Conservation (phyloP, 2,888 invertebrate genomes). For the Therioaphis trifolii region DNA sequence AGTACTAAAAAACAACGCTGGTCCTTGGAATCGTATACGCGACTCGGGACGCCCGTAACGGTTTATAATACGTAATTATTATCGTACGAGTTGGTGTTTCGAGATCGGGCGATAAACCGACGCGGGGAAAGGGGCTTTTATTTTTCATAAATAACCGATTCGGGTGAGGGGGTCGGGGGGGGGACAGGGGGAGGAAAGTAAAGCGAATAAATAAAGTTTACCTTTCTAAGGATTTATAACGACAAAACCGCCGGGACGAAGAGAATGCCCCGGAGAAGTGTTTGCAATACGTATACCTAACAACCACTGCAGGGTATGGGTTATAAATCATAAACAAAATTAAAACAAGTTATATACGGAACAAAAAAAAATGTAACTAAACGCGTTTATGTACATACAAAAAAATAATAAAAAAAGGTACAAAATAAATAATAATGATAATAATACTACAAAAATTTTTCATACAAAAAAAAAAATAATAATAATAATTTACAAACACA, state of each 20-base stretch:
- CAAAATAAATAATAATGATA: slow-evolving; percentile 64
- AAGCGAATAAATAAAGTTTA: background rate
- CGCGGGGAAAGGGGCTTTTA: background rate
- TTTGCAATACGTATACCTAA: background rate
- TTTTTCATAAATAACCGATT: background rate
- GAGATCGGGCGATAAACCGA: background rate
- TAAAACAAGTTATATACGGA: slow-evolving; percentile 47
- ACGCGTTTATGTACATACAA: slow-evolving; percentile 63
- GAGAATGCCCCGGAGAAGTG: background rate
- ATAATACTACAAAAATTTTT: slow-evolving; percentile 69
- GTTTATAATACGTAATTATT: no score
- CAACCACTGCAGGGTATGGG: no score
- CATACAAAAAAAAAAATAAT: slow-evolving; percentile 68
- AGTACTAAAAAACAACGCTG: no score
- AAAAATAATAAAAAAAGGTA: slow-evolving; percentile 65
- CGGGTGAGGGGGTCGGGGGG: no score
- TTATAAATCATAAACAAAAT: slow-evolving; percentile 6
- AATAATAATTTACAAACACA: slow-evolving; percentile 67
- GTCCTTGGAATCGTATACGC: no score
- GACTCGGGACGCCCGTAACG: no score
- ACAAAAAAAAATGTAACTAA: slow-evolving; percentile 51
- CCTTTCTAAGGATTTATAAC: no score
- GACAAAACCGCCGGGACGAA: background rate
- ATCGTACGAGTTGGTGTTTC: background rate
- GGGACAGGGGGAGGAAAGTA: no score